A percentile compares a stretch with the other conserved stretches of the same genome.
Conservation (phyloP, 2,797 vertebrate species). For the Phrynocephalus vlangalii region DNA sequence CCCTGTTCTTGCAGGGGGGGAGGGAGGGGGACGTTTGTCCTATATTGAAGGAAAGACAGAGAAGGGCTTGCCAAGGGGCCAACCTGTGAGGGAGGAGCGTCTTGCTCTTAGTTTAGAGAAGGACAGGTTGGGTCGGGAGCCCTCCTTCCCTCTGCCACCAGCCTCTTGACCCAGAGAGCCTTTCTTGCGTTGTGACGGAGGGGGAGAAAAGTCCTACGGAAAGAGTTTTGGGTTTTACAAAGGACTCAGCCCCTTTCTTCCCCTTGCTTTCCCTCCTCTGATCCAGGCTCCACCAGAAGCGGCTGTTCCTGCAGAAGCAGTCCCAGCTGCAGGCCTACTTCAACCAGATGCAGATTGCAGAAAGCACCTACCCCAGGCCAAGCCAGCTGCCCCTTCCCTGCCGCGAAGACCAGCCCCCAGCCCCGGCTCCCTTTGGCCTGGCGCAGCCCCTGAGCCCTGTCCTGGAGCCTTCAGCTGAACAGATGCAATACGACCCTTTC, state of each 20-base stretch:
- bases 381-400: conserved; percentile 74
- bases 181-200: too few relatives aligned
- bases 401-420: conserved; percentile 69
- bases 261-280: not conserved
- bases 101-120: not conserved
- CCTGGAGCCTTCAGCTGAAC: conserved; percentile 85
- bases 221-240: not conserved
- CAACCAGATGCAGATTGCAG: conserved; percentile 99
- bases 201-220: accelerated
- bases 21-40: too few relatives aligned
- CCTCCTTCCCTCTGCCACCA: not conserved
- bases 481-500: conserved; percentile 87
- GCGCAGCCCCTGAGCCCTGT: conserved; percentile 85
- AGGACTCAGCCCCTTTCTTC: conserved; percentile 9
- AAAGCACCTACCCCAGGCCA: conserved; percentile 83
- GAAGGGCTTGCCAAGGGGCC: not conserved
- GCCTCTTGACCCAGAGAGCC: too few relatives aligned
- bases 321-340: conserved; percentile 96
- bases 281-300: conserved; percentile 93
- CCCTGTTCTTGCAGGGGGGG: too few relatives aligned
- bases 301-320: conserved; percentile 95
- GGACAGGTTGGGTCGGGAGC: not conserved
- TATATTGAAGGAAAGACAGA: not conserved
- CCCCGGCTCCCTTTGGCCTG: conserved; percentile 76
- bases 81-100: not conserved